phyloP scores from a whole-genome alignment of 2,888 invertebrate species.

The Gastracanthus pulcherrimus region DNA sequence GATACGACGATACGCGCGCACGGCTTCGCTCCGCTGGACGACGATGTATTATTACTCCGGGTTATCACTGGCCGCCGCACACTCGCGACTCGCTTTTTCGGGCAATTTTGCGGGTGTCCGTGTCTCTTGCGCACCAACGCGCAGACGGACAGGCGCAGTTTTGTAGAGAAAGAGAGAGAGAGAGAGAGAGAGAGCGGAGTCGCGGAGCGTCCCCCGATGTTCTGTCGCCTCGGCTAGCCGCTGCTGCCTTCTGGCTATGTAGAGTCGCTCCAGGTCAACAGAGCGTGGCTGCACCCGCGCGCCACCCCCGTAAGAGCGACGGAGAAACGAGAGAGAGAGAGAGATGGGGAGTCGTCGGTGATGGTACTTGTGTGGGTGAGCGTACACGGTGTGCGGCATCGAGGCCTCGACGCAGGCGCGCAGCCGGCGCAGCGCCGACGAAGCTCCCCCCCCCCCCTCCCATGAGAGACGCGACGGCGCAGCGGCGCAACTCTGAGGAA shows the following conservation, averaged over 20 bases:
- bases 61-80: too few relatives aligned
- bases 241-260: slow-evolving; percentile 30
- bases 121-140: neutral
- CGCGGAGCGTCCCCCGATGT: too few relatives aligned
- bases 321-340: slow-evolving; percentile 10
- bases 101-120: neutral
- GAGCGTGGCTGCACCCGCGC: slow-evolving; percentile 26
- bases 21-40: too few relatives aligned
- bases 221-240: neutral
- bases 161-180: too few relatives aligned
- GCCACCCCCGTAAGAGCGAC: neutral
- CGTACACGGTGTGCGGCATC: slow-evolving; percentile 74
- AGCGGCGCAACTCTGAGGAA: too few relatives aligned
- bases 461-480: slow-evolving; percentile 33
- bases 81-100: neutral
- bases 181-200: too few relatives aligned
- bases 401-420: slow-evolving; percentile 76
- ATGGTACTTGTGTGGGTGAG: slow-evolving; percentile 44
- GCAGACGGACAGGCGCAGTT: neutral
- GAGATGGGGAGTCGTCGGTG: neutral
- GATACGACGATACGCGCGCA: too few relatives aligned
- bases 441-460: too few relatives aligned
- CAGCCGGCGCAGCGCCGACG: neutral
- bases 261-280: slow-evolving; percentile 54
- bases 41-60: too few relatives aligned